Evolutionary conservation across 2,113 vertebrate species (phyloP).

Genomic region (Sula dactylatra): DNA sequence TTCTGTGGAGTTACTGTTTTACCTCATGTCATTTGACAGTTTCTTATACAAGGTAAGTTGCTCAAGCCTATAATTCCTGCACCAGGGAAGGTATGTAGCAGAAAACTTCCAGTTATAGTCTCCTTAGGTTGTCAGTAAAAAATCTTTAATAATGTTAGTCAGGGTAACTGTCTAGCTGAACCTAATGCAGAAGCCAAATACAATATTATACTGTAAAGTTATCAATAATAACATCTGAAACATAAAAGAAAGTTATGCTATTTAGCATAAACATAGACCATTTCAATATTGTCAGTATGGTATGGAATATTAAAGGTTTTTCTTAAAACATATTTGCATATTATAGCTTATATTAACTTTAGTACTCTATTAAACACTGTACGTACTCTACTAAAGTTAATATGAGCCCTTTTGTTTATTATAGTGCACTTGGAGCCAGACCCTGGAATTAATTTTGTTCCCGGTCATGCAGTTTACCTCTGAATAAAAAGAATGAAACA

Average conservation of each 20-base stretch:
- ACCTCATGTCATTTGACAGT: neutral
- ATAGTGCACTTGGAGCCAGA: neutral
- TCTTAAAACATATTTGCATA: neutral
- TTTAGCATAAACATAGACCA: neutral
- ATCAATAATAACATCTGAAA: neutral
- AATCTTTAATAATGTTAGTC: neutral
- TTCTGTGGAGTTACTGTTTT: constrained; percentile 1
- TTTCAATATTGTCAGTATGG: neutral
- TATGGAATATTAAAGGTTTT: neutral
- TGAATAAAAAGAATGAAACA: neutral
- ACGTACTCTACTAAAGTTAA: neutral
- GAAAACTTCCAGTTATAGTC: neutral
- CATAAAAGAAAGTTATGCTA: neutral
- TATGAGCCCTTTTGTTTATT: neutral
- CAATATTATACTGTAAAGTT: neutral
- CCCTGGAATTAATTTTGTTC: neutral
- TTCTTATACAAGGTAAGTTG: neutral
- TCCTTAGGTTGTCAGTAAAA: neutral
- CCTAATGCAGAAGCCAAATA: neutral
- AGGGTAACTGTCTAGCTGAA: neutral
- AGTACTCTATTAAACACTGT: neutral
- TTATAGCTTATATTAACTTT: neutral
- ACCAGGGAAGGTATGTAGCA: neutral
- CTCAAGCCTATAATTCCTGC: neutral
- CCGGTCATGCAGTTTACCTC: neutral